Base-by-base conservation (phyloP, 2,797 vertebrate genomes). In the Dicrostonyx torquatus region DNA sequence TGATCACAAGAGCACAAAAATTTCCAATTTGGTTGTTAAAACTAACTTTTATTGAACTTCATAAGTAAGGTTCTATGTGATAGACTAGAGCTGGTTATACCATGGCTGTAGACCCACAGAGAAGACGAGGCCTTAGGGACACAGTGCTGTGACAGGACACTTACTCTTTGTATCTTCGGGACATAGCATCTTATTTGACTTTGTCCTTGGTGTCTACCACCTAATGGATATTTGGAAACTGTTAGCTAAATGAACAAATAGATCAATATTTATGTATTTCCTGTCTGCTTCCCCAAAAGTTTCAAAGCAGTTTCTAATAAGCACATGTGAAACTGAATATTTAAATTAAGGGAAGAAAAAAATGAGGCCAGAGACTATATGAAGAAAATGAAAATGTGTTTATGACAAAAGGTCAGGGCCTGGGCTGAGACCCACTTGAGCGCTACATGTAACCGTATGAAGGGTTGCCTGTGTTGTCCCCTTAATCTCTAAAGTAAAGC, bases 1-100 rank as follows among this genome's bases (percentile, higher is more conserved):
- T 91, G 77, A 70, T 94, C 62, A 97, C 11, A 84, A 91, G 91
- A 88, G 48, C 55, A 45, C 37, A 55, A 83, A 94, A 84, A 48
- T 64, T 22, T 95, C 76, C 80, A 50, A 22, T 89, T 96, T 80
- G 20, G 4, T 91, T 75, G 94, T 91, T 83, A 89, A 89, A 68
- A 89, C 14, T 83, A 87, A 89, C 5, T 62, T 84, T 94, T 83
- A 24, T n/a, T 53, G 7, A 80, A 48, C 66, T 48, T 31, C 34
- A 17, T 15, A 75, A 85, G 18, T 82, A 34, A 78, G 37, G 60
- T 45, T 85, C 88, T 82, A 45, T 11, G 70, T 75, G 50, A 93
- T 55, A 77, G n/a, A 34, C 40, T 89, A 64, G 60, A 53, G 7
- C 55, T 86, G 40, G 34, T 24, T 66, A 26, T 15, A 82, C 40